These are phyloP conservation scores for Stratiomys singularior DNA, from an alignment of 2,888 invertebrate genomes.

Conservation along the genomic window DNA sequence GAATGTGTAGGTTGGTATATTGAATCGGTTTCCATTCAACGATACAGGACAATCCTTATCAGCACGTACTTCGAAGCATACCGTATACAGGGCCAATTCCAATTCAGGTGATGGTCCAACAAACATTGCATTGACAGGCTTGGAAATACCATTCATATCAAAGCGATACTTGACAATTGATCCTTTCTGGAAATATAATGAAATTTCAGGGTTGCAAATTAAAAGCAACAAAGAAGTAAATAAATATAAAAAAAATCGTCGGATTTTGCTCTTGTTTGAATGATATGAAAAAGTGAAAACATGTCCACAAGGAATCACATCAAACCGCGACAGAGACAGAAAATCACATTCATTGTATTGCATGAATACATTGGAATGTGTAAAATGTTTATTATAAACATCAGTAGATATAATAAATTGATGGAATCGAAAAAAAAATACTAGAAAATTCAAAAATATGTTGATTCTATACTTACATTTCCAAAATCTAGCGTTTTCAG, in stretches of 20 bases:
- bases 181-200: slow-evolving; percentile 72
- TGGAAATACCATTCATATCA: slow-evolving; percentile 75
- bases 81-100: slow-evolving; percentile 88
- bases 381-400: no score
- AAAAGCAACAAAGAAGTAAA: slow-evolving; percentile 1
- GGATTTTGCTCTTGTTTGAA: no score
- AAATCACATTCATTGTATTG: no score
- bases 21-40: slow-evolving; percentile 76
- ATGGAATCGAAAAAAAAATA: neutral
- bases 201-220: no score
- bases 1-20: slow-evolving; percentile 79
- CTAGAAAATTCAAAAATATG: neutral
- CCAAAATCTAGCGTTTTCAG: slow-evolving; percentile 76
- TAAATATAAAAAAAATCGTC: no score
- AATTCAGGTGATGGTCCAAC: slow-evolving; percentile 90
- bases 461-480: slow-evolving; percentile 71
- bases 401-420: no score
- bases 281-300: no score
- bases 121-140: slow-evolving; percentile 82
- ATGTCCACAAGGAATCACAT: no score
- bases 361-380: neutral
- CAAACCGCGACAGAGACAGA: no score
- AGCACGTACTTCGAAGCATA: slow-evolving; percentile 83
- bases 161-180: slow-evolving; percentile 78
- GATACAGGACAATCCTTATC: slow-evolving; percentile 80